phyloP scores from a whole-genome alignment of 1,140 invertebrate species.

The Aphaenogaster floridana region DNA sequence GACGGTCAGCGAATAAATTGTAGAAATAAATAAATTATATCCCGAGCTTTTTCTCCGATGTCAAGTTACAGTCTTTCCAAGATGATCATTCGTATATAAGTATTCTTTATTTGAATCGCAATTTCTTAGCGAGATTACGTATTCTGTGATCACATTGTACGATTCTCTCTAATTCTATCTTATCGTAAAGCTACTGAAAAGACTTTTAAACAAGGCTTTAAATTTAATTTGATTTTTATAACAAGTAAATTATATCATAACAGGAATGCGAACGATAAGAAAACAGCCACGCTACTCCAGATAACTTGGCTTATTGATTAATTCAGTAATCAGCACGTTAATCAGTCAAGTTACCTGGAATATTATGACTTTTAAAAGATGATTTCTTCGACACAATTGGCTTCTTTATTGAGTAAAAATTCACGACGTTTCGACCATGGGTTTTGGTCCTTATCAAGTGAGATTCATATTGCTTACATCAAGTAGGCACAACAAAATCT shows the following conservation, averaged over 20 bases:
- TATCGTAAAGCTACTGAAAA: not conserved
- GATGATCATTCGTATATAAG: not conserved
- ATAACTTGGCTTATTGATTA: not conserved
- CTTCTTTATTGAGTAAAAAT: no score
- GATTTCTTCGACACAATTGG: no score
- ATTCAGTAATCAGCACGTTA: not conserved
- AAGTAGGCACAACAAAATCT: no score
- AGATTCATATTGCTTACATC: no score
- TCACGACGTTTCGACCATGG: no score
- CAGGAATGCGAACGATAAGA: slow-evolving; percentile 12
- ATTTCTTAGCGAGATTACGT: not conserved
- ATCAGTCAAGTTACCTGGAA: no score
- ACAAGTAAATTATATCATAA: not conserved
- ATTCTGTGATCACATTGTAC: not conserved
- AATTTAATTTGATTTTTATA: not conserved
- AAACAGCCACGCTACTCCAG: not conserved
- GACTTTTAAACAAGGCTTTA: not conserved
- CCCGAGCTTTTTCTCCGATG: not conserved
- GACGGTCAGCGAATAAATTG: no score
- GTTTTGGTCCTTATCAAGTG: no score
- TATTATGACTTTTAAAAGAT: no score
- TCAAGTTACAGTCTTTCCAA: not conserved
- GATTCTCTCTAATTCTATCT: not conserved
- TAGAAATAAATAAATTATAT: slow-evolving; percentile 17
- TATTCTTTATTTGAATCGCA: not conserved